Evolutionary conservation across 2,797 vertebrate genomes (phyloP).

Genomic region (Neostethus bicornis): DNA sequence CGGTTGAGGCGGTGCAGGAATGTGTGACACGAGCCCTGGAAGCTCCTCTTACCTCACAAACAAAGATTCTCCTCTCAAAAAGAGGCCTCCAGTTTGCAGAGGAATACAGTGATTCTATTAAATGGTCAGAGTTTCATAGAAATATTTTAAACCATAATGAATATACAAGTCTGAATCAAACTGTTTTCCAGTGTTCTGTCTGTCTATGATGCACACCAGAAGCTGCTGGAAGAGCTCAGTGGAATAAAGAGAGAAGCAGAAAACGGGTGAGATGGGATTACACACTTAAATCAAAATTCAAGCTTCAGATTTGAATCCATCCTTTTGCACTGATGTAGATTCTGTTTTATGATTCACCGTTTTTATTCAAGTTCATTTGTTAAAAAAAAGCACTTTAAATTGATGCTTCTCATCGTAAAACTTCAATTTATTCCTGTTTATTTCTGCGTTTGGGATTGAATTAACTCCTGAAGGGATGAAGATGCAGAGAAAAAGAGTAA

Average conservation of each 20-base stretch:
- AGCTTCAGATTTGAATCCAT: too few relatives aligned
- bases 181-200: slow-evolving; percentile 75
- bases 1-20: slow-evolving; percentile 78
- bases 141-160: neutral
- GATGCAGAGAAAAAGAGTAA: slow-evolving; percentile 77
- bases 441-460: too few relatives aligned
- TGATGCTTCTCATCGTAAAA: too few relatives aligned
- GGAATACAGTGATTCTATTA: slow-evolving; percentile 83
- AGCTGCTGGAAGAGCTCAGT: slow-evolving; percentile 80
- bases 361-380: too few relatives aligned
- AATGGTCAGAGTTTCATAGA: slow-evolving; percentile 73
- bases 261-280: slow-evolving; percentile 75
- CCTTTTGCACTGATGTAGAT: too few relatives aligned
- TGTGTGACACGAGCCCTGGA: slow-evolving; percentile 84
- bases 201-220: slow-evolving; percentile 86
- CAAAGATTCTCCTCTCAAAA: slow-evolving; percentile 85
- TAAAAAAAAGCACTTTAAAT: too few relatives aligned
- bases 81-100: slow-evolving; percentile 86
- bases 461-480: slow-evolving; percentile 70
- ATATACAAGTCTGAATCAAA: neutral
- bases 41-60: slow-evolving; percentile 78
- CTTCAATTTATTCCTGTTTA: too few relatives aligned
- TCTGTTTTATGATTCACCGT: too few relatives aligned
- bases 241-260: slow-evolving; percentile 81
- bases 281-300: neutral